Base-by-base conservation (phyloP, 53 echinoderm and acorn worm genomes). In the Antedon mediterranea region DNA sequence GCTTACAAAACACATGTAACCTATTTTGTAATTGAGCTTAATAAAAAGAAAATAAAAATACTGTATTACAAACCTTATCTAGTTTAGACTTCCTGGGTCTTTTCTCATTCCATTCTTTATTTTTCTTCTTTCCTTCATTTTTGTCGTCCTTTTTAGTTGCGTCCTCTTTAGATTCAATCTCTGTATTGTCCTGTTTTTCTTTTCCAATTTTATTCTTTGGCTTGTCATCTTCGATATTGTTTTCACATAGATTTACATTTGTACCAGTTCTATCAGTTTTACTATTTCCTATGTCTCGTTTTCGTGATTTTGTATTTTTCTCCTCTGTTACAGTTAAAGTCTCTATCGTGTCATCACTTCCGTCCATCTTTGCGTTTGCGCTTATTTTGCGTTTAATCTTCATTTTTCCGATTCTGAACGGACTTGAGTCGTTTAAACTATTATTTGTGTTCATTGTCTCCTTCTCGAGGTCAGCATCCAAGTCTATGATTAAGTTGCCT, bases 381-480 rank as follows among this genome's bases (percentile, higher is more conserved):
- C 92, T 92, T 30, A 91, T 87, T 85, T 98, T 98, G 4, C 98
- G 88, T 71, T 98, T 98, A 31, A 98, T 92, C 84, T 98, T 98
- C 98, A 98, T 98, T 80, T 98, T 98, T 75, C 98, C 90, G 75
- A 91, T 90, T 87, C 89, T 90, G 84, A 92, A 72, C 84, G 98
- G 92, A 76, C 92, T 98, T 43, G 88, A 76, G 74, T 98, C 92
- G 23, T 77, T 77, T 18, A 84, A 74, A 84, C 77, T 72, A 29
- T 72, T 80, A 5, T 73, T 43, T 15, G 30, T 72, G 37, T 80
- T 83, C 30, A 74, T 77, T 42, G 79, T 74, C 20, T 98, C 98
- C 78, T 98, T 98, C 84, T 98, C 98, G 73, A 98, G 81, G 41
- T 98, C 98, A 28, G 98, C 98, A 37, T 98, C 98, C 78, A 98